Evolutionary conservation across 2,888 invertebrate species (phyloP).

Genomic region (Atrina japonica): DNA sequence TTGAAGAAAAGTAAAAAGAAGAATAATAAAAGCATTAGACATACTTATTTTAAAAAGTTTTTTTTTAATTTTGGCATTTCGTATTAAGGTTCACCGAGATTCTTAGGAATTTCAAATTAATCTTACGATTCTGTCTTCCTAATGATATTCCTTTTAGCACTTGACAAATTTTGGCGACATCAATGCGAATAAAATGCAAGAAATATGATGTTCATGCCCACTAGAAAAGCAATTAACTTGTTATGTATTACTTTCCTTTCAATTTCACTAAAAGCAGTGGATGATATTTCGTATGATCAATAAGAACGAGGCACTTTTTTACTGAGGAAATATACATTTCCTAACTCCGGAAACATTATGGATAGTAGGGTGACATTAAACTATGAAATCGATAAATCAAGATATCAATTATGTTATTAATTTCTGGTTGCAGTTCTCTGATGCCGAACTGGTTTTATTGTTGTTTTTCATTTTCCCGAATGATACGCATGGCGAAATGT

Average conservation of each 20-base stretch:
- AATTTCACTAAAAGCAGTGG: conserved; percentile 23
- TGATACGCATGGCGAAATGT: too few species aligned
- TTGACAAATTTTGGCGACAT: too few species aligned
- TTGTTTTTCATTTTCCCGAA: background rate
- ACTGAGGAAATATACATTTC: conserved; percentile 25
- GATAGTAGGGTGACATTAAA: conserved; percentile 16
- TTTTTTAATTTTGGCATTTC: too few species aligned
- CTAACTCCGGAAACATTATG: conserved; percentile 18
- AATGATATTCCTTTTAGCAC: too few species aligned
- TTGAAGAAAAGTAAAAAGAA: too few species aligned
- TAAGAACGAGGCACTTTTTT: conserved; percentile 5
- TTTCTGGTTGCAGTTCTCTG: conserved; percentile 33
- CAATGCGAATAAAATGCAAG: too few species aligned
- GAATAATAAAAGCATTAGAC: too few species aligned
- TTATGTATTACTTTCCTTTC: conserved; percentile 5
- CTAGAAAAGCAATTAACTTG: conserved; percentile 6
- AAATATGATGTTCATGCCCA: too few species aligned
- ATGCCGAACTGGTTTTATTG: conserved; percentile 7
- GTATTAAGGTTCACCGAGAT: too few species aligned
- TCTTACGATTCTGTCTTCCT: too few species aligned
- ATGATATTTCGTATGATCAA: conserved; percentile 14
- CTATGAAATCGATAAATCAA: background rate
- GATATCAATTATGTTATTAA: conserved; percentile 42
- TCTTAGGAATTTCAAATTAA: too few species aligned
- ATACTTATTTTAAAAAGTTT: too few species aligned